A percentile compares a stretch with the other conserved stretches of the same genome.
These are phyloP conservation scores for Hololepta plana DNA, from an alignment of 2,888 invertebrate genomes.

Conservation along the genomic window DNA sequence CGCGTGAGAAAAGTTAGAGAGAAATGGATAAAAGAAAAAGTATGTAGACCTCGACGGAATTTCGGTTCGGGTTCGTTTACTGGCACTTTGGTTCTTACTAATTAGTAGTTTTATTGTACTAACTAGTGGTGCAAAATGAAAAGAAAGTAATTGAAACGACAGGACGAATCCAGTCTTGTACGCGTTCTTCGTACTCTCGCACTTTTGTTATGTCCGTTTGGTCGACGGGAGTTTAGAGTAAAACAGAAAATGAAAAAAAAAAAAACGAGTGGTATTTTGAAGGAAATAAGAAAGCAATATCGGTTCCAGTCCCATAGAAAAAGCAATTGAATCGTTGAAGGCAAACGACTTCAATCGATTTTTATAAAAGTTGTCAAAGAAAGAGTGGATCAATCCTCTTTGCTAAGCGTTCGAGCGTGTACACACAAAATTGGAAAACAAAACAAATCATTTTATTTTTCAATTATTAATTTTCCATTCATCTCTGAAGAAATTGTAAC, in stretches of 20 bases:
- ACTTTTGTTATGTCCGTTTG: no score
- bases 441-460: slow-evolving; percentile 1
- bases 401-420: slow-evolving; percentile 18
- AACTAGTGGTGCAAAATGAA: slow-evolving; percentile 1
- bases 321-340: not conserved
- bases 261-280: no score
- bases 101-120: slow-evolving; percentile 5
- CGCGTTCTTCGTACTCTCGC: no score
- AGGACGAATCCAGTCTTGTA: no score
- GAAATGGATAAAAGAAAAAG: slow-evolving; percentile 7
- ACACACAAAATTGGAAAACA: slow-evolving; percentile 10
- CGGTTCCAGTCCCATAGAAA: slow-evolving; percentile 1
- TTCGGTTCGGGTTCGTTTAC: slow-evolving; percentile 28
- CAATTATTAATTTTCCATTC: slow-evolving; percentile 1
- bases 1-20: no score
- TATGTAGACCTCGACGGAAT: no score
- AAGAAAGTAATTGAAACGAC: no score
- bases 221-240: no score
- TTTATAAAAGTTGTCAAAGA: slow-evolving; percentile 3
- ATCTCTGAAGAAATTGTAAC: slow-evolving; percentile 2
- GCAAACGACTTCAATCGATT: slow-evolving; percentile 6
- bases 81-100: slow-evolving; percentile 21
- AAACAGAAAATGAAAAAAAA: no score
- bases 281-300: not conserved
- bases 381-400: slow-evolving; percentile 7